These are phyloP conservation scores for Perca schrenkii DNA, from an alignment of 2,113 vertebrate genomes.

Conservation along the genomic window DNA sequence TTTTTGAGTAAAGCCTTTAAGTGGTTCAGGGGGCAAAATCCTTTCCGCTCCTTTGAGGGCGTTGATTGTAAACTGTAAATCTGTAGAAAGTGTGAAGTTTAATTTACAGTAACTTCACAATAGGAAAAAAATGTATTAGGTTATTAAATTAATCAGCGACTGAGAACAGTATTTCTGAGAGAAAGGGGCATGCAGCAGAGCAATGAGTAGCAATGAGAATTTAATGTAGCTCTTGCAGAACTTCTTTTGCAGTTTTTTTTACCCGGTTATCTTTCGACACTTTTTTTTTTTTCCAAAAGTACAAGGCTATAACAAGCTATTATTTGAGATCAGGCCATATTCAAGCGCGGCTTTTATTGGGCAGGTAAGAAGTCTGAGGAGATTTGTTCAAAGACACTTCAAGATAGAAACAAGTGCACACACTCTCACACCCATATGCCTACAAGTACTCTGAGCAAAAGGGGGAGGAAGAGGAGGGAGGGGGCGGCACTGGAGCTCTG, in stretches of 20 bases:
- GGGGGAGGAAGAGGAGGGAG: not conserved
- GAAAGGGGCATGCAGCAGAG: not conserved
- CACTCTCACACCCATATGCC: constrained; percentile 8
- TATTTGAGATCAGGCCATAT: not conserved
- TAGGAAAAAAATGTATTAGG: not conserved
- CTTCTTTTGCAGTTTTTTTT: too few species aligned
- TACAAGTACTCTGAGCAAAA: constrained; percentile 1
- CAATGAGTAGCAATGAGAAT: not conserved
- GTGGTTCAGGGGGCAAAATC: not conserved
- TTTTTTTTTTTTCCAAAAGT: not conserved
- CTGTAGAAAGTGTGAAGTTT: not conserved
- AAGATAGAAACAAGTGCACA: not conserved
- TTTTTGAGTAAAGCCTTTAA: not conserved
- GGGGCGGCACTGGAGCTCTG: not conserved
- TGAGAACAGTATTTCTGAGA: not conserved
- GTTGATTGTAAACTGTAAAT: not conserved
- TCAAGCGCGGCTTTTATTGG: not conserved
- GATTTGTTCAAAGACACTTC: constrained; percentile 1
- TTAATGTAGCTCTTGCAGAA: not conserved
- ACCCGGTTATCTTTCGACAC: not conserved
- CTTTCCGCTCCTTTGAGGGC: not conserved
- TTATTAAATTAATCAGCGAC: not conserved
- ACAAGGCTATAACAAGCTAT: not conserved
- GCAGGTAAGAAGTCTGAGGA: not conserved
- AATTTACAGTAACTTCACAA: not conserved